Evolutionary conservation across 2,888 invertebrate species (phyloP).

Genomic region (Hyposoter didymator): DNA sequence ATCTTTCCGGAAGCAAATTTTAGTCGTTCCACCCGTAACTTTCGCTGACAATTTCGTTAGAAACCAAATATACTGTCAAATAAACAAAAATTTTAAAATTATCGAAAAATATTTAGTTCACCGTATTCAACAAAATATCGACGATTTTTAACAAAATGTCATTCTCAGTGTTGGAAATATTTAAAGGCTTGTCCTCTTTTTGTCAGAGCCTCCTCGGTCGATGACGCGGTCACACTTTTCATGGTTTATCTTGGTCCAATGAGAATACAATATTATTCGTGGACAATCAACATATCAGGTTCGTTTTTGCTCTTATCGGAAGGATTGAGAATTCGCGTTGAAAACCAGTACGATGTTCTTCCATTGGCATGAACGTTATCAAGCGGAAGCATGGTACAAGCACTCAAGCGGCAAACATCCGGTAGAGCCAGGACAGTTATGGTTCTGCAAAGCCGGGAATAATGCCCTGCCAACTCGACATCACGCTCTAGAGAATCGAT

Average conservation of each 20-base stretch:
- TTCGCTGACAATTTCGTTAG: too few relatives aligned
- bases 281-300: too few relatives aligned
- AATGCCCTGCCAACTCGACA: conserved; percentile 73
- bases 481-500: conserved; percentile 74
- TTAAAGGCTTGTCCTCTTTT: neutral
- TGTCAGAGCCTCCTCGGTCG: too few relatives aligned
- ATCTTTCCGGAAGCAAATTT: too few relatives aligned
- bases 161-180: too few relatives aligned
- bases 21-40: too few relatives aligned
- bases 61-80: too few relatives aligned
- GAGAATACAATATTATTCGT: too few relatives aligned
- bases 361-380: conserved; percentile 50
- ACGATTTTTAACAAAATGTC: too few relatives aligned
- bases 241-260: neutral
- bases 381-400: conserved; percentile 45
- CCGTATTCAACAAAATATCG: too few relatives aligned
- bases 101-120: too few relatives aligned
- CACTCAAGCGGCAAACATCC: conserved; percentile 67
- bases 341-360: conserved; percentile 30
- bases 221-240: neutral
- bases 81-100: too few relatives aligned
- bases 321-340: neutral
- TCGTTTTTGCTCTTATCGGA: neutral
- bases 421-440: conserved; percentile 62
- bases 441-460: conserved; percentile 63